Evolutionary conservation across 2,797 vertebrate genomes (phyloP), one percentile per base, ranked within the genome.

Genomic region (Sebastes oblongus): DNA sequence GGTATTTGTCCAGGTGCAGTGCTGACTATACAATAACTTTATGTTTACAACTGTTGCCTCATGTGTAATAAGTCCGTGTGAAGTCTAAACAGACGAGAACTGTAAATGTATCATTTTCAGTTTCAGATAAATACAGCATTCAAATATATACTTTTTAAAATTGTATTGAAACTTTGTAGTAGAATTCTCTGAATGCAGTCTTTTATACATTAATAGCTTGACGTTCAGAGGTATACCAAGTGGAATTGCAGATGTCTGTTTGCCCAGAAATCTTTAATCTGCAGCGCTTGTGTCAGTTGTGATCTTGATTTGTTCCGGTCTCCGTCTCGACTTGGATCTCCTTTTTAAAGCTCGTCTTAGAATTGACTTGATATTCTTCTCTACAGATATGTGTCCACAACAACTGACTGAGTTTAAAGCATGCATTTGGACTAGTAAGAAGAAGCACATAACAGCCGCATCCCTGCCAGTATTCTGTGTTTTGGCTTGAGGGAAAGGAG

Each of bases 401-500:
- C 65, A 64, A 39, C 55, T 34, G 81, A 73, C 36, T 22, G 70
- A 64, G 71, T 85, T 75, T 72, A 66, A 82, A 73, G 39, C 32
- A 6, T 58, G 42, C 64, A 7, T 86, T 77, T 79, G 67, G 83
- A 78, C 78, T 65, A 14, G 73, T 56, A 54, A 65, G 55, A 72
- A 75, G 72, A 78, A 82, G 81, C 78, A 77, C 74, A 68, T 36
- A 69, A 65, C 72, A 78, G 60, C 73, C 55, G 52, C 86, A 61
- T 79, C 69, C 59, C 82, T 83, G 88, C 71, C 83, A 77, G 81
- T 72, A 27, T 78, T 87, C 80, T 42, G 68, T 91, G 85, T 90
- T 93, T 89, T 89, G 91, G 91, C 92, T 88, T 92, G 89, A 92
- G 88, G 90, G 88, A 90, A 88, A 78, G 81, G 77, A 91, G 93